Conservation (phyloP, 2,113 vertebrate species). For the Carassius gibelio region DNA sequence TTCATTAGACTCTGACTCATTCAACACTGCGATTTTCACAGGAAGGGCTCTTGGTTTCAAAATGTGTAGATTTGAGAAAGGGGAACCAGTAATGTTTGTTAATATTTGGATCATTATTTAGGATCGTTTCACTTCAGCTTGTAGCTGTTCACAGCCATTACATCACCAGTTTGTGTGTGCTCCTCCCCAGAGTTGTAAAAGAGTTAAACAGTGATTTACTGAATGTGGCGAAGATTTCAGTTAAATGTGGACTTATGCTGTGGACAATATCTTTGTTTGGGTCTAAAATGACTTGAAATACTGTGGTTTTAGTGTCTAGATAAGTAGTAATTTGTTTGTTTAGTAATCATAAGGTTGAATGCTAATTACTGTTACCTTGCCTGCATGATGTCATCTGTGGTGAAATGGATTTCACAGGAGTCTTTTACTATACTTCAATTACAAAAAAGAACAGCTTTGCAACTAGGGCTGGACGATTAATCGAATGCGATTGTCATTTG, state of each 20-base stretch:
- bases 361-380: background rate
- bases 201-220: background rate
- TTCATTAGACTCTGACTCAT: conserved; percentile 15
- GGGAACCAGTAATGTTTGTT: background rate
- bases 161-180: background rate
- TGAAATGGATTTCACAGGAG: background rate
- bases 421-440: background rate
- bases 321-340: background rate
- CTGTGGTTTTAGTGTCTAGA: background rate
- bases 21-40: background rate
- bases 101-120: background rate
- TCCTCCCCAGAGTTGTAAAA: background rate
- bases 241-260: background rate
- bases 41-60: background rate
- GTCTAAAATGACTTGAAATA: background rate
- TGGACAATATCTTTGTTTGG: background rate
- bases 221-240: background rate
- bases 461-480: too few species aligned
- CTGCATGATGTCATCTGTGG: background rate
- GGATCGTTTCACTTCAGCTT: background rate
- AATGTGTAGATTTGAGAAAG: background rate
- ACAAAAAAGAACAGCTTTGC: background rate
- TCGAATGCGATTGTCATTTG: too few species aligned
- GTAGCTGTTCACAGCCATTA: background rate
- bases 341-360: background rate